Base-by-base conservation (phyloP, 2,113 vertebrate species). In the Semicossyphus pulcher region DNA sequence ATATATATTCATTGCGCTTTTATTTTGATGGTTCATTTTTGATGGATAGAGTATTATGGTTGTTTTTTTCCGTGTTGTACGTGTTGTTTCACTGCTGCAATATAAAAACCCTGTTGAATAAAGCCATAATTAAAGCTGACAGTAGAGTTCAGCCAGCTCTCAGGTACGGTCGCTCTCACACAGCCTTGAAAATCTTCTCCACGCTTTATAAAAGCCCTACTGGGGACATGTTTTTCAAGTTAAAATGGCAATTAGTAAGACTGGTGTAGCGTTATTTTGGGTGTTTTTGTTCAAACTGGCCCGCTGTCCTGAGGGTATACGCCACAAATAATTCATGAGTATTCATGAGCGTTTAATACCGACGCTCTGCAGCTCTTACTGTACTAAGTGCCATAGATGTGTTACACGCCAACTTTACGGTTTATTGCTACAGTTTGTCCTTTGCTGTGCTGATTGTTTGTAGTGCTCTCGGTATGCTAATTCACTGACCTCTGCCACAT, bases 311-410 rank as follows among this genome's bases (percentile, higher is more conserved):
- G 31, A 66, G 67, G 53, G 31, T 26, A 6, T 28, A 18, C 10
- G n/a, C 29, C 61, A 67, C 52, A 72, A 65, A 78, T 78, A 65
- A 64, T 64, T 71, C 36, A 63, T 51, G 45, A 57, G 42, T 57
- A 64, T 70, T 71, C 75, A 64, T 57, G 31, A 65, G 53, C 5
- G 1, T 59, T 49, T 59, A 51, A 71, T 54, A 49, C 51, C 42
- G n/a, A n/a, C n/a, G 6, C 21, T 64, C 34, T 44, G 12, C 26
- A 42, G 18, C 18, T 58, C 18, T 57, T 51, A 41, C 45, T 41
- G 44, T 41, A 42, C 29, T 12, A 25, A 29, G 37, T 36, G 49
- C 51, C 41, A 41, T 41, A 49, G 48, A 62, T 57, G 20, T 34
- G 41, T 51, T 58, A 32, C 25, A 49, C 4, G 4, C 16, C 28